Evolutionary conservation across 64 coral and sea anemone genomes (phyloP).

Genomic region (Porites australiensis): DNA sequence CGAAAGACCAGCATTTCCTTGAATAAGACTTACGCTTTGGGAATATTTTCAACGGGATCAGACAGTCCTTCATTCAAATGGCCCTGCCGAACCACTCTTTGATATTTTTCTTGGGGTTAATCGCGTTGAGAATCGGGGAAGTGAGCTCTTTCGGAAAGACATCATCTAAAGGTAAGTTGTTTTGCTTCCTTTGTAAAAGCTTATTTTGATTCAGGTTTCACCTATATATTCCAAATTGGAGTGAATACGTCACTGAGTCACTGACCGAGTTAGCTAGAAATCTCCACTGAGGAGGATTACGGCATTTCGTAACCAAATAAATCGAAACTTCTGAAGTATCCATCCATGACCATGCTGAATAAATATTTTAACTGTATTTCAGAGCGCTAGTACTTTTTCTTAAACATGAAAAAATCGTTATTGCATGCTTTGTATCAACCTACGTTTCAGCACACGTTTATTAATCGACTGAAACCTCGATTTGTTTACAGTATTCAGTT

Average conservation of each 20-base stretch:
- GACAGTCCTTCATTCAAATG: background rate
- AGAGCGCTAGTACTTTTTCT: background rate
- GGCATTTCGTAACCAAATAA: background rate
- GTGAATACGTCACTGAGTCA: no score
- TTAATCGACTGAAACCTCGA: background rate
- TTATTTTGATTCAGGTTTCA: background rate
- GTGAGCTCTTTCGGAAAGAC: background rate
- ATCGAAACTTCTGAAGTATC: background rate
- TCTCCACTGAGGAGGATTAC: background rate
- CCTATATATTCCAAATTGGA: no score
- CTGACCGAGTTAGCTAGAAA: background rate
- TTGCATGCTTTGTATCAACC: no score
- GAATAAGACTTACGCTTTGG: background rate
- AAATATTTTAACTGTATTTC: background rate
- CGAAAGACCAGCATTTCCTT: background rate
- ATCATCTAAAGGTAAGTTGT: conserved; percentile 4
- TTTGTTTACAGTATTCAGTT: background rate
- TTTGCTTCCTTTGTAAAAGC: background rate
- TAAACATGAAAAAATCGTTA: no score
- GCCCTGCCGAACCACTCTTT: background rate
- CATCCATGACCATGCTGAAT: background rate
- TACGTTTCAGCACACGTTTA: no score
- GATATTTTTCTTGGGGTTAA: conserved; percentile 13
- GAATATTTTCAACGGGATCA: background rate
- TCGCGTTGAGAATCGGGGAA: background rate